phyloP scores from a whole-genome alignment of 2,888 invertebrate genomes.

The Ophion ventricosus region DNA sequence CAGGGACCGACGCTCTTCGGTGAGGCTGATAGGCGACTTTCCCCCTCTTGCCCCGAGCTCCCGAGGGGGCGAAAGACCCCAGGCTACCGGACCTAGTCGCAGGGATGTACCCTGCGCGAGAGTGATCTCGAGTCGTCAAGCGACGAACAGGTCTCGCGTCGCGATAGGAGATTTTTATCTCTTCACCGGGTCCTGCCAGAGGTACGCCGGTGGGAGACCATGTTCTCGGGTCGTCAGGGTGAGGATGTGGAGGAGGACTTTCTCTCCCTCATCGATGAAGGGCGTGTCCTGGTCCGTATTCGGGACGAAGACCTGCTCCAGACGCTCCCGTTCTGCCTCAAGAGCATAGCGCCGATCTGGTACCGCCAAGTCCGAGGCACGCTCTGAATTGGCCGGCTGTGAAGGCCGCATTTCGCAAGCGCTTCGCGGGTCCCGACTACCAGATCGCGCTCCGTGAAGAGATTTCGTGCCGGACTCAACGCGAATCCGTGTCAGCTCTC shows the following conservation, averaged over 20 bases:
- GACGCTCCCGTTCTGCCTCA: conserved; percentile 42
- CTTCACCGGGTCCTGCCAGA: too few relatives aligned
- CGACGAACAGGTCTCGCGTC: too few relatives aligned
- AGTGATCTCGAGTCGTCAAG: too few relatives aligned
- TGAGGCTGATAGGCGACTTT: too few relatives aligned
- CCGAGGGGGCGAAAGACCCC: too few relatives aligned
- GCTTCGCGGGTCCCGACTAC: conserved; percentile 45
- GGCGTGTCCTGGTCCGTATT: background rate
- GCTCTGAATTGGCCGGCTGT: conserved; percentile 4
- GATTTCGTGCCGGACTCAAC: conserved; percentile 17
- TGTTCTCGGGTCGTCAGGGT: conserved; percentile 1
- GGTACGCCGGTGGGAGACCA: conserved; percentile 9
- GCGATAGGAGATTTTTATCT: too few relatives aligned
- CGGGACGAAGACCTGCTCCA: background rate
- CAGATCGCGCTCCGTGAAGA: conserved; percentile 38
- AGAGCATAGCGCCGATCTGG: too few relatives aligned
- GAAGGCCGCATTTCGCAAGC: conserved; percentile 1
- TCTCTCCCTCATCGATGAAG: conserved; percentile 35
- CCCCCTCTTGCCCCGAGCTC: too few relatives aligned
- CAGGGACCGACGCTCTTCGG: too few relatives aligned
- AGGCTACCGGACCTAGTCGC: too few relatives aligned
- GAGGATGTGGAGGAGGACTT: conserved; percentile 42
- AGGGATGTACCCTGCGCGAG: too few relatives aligned
- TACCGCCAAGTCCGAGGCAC: conserved; percentile 22
- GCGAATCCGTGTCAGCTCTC: background rate